Evolutionary conservation across 2,113 vertebrate species (phyloP).

Genomic region (Cichladusa arquata): DNA sequence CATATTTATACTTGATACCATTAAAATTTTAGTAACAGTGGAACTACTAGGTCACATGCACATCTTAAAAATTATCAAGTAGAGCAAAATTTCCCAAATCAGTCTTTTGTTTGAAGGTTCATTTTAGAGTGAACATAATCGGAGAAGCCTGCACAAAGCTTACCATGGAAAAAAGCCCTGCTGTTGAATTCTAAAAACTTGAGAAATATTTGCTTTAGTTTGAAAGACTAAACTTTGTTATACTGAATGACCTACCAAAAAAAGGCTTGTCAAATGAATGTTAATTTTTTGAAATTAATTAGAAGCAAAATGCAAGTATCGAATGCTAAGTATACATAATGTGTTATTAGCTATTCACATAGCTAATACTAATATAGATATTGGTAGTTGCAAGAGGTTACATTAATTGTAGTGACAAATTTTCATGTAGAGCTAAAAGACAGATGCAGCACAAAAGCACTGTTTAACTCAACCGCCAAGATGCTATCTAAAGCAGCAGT

Average conservation of each 20-base stretch:
- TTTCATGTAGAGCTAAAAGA: neutral
- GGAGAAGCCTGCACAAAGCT: neutral
- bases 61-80: neutral
- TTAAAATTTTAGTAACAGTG: neutral
- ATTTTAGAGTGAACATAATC: neutral
- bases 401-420: neutral
- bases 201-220: neutral
- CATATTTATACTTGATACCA: neutral
- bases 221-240: neutral
- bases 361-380: neutral
- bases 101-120: neutral
- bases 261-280: neutral
- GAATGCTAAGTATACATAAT: neutral
- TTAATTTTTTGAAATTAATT: neutral
- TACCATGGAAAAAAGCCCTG: neutral
- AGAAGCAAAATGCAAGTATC: neutral
- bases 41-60: neutral
- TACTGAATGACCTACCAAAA: neutral
- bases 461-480: neutral
- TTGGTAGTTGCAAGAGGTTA: neutral
- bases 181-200: neutral
- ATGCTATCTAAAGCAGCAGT: neutral
- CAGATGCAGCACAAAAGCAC: neutral
- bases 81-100: neutral
- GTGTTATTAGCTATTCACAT: neutral